Base-by-base conservation (phyloP, 1,140 invertebrate species). In the Phortica variegata region DNA sequence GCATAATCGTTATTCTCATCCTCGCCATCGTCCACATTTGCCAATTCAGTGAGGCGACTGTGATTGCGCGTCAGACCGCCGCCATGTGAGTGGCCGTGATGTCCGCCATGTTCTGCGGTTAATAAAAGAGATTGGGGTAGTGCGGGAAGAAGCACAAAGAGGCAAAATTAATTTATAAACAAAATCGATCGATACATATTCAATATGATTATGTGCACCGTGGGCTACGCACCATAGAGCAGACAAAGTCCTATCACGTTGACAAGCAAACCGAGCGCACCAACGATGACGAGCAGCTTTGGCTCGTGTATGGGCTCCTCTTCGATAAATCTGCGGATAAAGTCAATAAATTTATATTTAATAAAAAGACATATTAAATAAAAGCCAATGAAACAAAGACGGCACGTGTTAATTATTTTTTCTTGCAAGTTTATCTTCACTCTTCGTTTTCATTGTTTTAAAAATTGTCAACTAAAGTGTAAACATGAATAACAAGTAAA, bases 161-260 rank as follows among this genome's bases (percentile, higher is more conserved):
- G n/a, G n/a, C n/a, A n/a, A n/a, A 34, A n/a, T 36, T 20, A 8
- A 23, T 29, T 29, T 33, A 17, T 23, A 43, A 2, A 40, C 36
- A 12, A 17, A 33, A 16, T 1, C 1, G 12, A 29, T 13, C 16
- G 6, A 7, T 32, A 13, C 9, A 6, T 3, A 26, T 33, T 7
- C 6, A 29, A 34, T 6, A 20, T 1, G 21, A 18, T 18, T 0
- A 1, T n/a, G 2, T 6, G 18, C n/a, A n/a, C n/a, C n/a, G n/a
- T n/a, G n/a, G n/a, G n/a, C n/a, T 47, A 46, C 43, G 23, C 77
- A 93, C 89, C 87, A 77, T 90, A 88, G 61, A 93, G 91, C 37
- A 93, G 77, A 55, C 85, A 85, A 32, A 95, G 77, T 45, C 91
- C 91, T 53, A 93, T 83, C 18, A 93, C 61, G 74, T 94, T 95